Percentiles rank a stretch among this genome's conserved stretches.
Conservation (phyloP, 2,113 vertebrate genomes). For the Anarhynchus alexandrinus region DNA sequence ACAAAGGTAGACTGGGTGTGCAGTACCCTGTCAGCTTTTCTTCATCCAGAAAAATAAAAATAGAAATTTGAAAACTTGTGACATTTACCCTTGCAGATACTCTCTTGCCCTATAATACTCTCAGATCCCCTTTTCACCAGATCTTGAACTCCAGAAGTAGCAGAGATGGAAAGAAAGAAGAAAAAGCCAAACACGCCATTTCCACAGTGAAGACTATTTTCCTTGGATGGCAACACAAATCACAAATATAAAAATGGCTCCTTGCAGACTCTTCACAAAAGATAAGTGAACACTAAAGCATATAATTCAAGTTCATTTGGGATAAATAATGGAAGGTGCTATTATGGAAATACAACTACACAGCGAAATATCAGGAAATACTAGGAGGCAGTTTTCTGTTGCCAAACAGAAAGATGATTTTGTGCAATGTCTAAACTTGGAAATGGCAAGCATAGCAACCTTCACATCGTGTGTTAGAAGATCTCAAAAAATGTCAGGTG, state of each 20-base stretch:
- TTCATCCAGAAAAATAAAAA: background rate
- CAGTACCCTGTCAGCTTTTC: background rate
- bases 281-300: background rate
- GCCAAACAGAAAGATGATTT: background rate
- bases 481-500: accelerated
- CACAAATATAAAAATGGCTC: background rate
- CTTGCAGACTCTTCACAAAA: background rate
- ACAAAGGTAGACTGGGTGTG: background rate
- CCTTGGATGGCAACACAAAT: background rate
- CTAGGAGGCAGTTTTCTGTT: background rate
- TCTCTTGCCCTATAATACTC: background rate
- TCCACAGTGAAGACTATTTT: background rate
- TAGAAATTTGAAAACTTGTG: background rate
- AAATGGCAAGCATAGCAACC: background rate
- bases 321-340: background rate
- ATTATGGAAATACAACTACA: background rate
- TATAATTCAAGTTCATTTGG: background rate
- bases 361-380: background rate
- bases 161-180: background rate
- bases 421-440: background rate
- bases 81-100: background rate
- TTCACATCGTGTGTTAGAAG: background rate
- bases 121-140: background rate
- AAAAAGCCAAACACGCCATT: background rate
- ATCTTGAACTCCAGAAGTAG: background rate